Conservation (phyloP, 2,113 vertebrate genomes). For the Sphaerodactylus townsendi region DNA sequence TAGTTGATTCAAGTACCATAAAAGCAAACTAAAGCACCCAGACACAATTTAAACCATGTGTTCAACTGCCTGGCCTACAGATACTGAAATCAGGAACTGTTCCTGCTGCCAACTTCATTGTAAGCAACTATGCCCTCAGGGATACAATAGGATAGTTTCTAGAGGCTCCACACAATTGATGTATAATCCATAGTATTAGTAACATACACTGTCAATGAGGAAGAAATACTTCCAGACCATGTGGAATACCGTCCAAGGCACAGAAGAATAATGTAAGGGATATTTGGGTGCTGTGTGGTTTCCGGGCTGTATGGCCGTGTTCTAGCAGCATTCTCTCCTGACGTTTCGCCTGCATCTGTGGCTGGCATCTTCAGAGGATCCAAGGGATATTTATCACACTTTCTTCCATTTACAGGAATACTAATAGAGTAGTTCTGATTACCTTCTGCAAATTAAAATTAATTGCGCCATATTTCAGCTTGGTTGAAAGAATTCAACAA, state of each 20-base stretch:
- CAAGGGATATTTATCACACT: background rate
- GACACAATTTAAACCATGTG: background rate
- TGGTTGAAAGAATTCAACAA: too few species aligned
- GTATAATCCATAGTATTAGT: background rate
- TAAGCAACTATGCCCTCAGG: background rate
- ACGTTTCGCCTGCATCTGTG: too few species aligned
- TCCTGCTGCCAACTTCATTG: background rate
- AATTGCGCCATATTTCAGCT: background rate
- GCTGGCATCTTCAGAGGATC: too few species aligned
- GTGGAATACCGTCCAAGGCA: background rate
- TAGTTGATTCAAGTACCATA: background rate
- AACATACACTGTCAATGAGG: background rate
- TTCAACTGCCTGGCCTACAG: background rate
- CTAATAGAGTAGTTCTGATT: too few species aligned
- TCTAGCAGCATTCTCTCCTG: too few species aligned
- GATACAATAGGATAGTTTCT: conserved; percentile 1
- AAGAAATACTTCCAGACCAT: background rate
- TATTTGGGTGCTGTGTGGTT: too few species aligned
- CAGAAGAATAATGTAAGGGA: background rate
- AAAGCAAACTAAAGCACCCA: background rate
- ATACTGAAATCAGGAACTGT: background rate
- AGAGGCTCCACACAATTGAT: background rate
- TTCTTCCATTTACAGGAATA: background rate
- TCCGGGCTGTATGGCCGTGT: too few species aligned
- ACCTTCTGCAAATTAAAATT: background rate